Percentiles rank a stretch among this genome's conserved stretches.
Conservation (phyloP, 2,113 vertebrate species). For the Corythoichthys intestinalis region DNA sequence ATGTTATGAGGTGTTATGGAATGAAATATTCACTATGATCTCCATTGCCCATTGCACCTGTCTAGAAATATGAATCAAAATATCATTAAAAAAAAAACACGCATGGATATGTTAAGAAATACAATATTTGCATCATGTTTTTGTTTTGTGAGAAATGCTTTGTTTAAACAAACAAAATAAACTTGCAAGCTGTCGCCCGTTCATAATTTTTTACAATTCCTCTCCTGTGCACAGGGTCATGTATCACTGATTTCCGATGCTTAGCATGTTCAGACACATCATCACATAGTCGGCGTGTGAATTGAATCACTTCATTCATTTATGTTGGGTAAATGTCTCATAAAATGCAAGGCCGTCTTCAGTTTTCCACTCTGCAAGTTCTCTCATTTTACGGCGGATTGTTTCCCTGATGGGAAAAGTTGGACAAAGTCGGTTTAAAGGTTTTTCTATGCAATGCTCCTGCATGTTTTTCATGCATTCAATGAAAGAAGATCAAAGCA, state of each 20-base stretch:
- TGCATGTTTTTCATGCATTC: conserved; percentile 15
- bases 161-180: conserved; percentile 2
- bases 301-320: background rate
- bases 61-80: too few relatives aligned
- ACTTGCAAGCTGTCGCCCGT: conserved; percentile 14
- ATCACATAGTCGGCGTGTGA: background rate
- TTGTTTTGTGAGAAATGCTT: background rate
- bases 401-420: conserved; percentile 37
- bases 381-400: conserved; percentile 29
- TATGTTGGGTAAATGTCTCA: background rate
- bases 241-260: background rate
- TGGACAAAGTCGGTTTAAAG: conserved; percentile 29
- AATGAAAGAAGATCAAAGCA: conserved; percentile 12
- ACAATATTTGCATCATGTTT: too few relatives aligned
- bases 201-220: background rate
- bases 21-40: too few relatives aligned
- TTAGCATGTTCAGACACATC: conserved; percentile 29
- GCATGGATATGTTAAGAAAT: too few relatives aligned
- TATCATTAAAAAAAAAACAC: too few relatives aligned
- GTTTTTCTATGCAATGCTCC: conserved; percentile 1
- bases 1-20: too few relatives aligned
- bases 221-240: background rate
- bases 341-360: background rate
- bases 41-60: too few relatives aligned
- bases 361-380: conserved; percentile 3